A percentile compares a stretch with the other conserved stretches of the same genome.
Evolutionary conservation across 1,140 invertebrate genomes (phyloP).

Genomic region (Diachasmimorpha longicaudata): DNA sequence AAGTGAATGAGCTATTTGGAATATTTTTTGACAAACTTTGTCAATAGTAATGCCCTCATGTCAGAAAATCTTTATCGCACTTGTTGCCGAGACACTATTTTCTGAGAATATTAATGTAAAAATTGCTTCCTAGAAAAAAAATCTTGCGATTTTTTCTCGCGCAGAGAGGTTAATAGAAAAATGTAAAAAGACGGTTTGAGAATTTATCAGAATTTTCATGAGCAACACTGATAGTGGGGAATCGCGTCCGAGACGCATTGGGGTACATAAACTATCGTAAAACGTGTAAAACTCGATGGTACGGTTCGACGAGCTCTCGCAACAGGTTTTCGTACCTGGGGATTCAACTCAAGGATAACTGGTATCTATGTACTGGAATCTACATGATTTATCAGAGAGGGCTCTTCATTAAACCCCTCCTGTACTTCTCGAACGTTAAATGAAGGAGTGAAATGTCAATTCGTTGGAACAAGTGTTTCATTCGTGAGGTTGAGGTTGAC

Average conservation of each 20-base stretch:
- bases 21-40: too few species aligned
- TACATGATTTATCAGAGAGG: background rate
- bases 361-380: conserved; percentile 28
- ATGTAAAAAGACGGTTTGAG: background rate
- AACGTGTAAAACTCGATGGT: background rate
- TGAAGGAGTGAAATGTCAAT: background rate
- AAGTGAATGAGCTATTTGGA: too few species aligned
- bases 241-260: background rate
- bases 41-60: too few species aligned
- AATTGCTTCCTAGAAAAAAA: too few species aligned
- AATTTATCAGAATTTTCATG: background rate
- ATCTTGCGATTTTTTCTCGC: too few species aligned
- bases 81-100: too few species aligned
- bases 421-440: background rate
- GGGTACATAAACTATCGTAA: background rate
- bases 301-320: background rate
- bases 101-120: too few species aligned
- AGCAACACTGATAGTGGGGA: background rate
- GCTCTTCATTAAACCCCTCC: background rate
- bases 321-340: conserved; percentile 26
- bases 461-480: background rate
- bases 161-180: too few species aligned
- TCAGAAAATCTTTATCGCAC: too few species aligned
- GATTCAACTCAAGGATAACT: conserved; percentile 60
- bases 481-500: background rate